A percentile compares a stretch with the other conserved stretches of the same genome.
These are phyloP conservation scores for Cheilosia variabilis DNA, from an alignment of 2,888 invertebrate genomes.

Conservation along the genomic window DNA sequence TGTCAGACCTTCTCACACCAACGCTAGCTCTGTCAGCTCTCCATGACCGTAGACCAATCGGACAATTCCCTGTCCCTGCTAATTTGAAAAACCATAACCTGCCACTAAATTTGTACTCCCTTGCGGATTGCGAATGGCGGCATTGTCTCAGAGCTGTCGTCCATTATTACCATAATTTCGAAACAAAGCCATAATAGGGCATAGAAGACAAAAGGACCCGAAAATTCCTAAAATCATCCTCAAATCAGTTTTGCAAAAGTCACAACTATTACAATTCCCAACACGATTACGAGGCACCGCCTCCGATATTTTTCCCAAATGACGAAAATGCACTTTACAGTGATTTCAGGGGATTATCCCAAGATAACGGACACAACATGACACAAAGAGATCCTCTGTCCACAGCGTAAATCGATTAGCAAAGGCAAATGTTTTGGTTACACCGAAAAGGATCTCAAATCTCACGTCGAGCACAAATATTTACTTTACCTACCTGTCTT, in stretches of 20 bases:
- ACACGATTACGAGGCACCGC: conserved; percentile 32
- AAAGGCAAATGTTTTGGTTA: conserved; percentile 62
- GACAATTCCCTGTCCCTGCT: too few relatives aligned
- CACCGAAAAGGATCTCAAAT: conserved; percentile 3
- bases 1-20: too few relatives aligned
- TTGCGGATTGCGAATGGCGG: too few relatives aligned
- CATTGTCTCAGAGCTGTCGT: background rate
- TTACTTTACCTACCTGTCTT: conserved; percentile 27
- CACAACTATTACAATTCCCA: conserved; percentile 16
- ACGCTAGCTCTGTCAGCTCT: too few relatives aligned
- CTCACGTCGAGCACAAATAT: conserved; percentile 45
- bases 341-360: conserved; percentile 51
- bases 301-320: background rate
- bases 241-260: conserved; percentile 16
- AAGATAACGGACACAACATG: conserved; percentile 31
- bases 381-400: conserved; percentile 15
- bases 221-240: conserved; percentile 12
- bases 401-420: conserved; percentile 60
- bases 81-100: too few relatives aligned
- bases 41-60: too few relatives aligned
- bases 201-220: background rate
- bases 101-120: too few relatives aligned
- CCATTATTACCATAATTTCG: conserved; percentile 18
- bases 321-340: conserved; percentile 39
- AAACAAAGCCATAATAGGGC: conserved; percentile 8